Percentiles rank a stretch among this genome's conserved stretches.
Evolutionary conservation across 1,140 invertebrate genomes (phyloP).

Genomic region (Mercenaria mercenaria): DNA sequence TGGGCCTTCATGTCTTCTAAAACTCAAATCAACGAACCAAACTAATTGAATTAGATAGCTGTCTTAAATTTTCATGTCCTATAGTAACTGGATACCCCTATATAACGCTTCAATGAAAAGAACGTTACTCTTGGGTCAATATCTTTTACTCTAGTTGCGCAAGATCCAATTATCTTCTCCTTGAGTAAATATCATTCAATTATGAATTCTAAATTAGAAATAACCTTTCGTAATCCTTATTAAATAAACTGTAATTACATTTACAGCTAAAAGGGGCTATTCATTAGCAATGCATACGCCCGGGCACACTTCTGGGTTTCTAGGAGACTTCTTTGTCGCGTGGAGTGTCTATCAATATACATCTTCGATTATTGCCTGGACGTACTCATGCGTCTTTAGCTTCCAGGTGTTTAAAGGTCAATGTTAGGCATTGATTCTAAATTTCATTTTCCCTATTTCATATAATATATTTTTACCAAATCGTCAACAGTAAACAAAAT

Average conservation of each 20-base stretch:
- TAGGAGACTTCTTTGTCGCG: neutral
- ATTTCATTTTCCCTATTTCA: too few relatives aligned
- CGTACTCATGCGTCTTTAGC: neutral
- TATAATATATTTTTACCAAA: too few relatives aligned
- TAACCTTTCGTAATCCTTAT: slow-evolving; percentile 32
- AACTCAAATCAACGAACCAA: neutral
- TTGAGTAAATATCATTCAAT: slow-evolving; percentile 17
- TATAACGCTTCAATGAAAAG: neutral
- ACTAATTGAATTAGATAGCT: slow-evolving; percentile 6
- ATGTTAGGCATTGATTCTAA: neutral
- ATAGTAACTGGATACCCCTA: slow-evolving; percentile 17
- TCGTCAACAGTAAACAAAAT: too few relatives aligned
- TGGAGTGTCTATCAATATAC: slow-evolving; percentile 11
- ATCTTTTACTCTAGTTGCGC: neutral
- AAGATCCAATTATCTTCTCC: slow-evolving; percentile 10
- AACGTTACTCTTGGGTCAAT: neutral
- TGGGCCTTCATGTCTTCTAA: neutral
- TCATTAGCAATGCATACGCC: neutral
- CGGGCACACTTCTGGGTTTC: slow-evolving; percentile 12
- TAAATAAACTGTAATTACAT: slow-evolving; percentile 24
- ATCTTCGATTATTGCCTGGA: neutral
- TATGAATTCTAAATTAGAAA: slow-evolving; percentile 42
- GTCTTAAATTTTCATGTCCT: neutral
- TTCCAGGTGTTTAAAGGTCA: neutral
- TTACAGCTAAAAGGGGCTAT: neutral